phyloP scores from a whole-genome alignment of 2,797 vertebrate species.

The Miopithecus talapoin region DNA sequence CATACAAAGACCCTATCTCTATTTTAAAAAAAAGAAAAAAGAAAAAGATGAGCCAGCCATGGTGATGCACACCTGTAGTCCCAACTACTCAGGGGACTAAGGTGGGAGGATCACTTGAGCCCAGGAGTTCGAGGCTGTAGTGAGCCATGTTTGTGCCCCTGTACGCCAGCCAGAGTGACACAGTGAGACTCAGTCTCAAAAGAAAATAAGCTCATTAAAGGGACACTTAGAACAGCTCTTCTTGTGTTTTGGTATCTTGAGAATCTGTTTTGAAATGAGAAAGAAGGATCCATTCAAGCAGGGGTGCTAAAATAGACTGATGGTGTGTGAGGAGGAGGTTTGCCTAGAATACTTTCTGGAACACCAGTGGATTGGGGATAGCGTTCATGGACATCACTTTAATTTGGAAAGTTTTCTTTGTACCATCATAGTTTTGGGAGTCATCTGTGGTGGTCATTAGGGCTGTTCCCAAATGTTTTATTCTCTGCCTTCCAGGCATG shows the following conservation, averaged over 20 bases:
- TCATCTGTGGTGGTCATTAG: neutral
- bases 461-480: neutral
- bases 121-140: neutral
- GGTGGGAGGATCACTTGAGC: neutral
- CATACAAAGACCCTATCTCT: neutral
- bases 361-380: neutral
- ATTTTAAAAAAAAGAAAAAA: neutral
- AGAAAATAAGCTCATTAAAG: neutral
- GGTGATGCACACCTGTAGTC: neutral
- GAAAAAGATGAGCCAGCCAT: neutral
- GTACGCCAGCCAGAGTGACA: neutral
- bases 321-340: too few species aligned
- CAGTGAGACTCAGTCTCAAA: neutral
- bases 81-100: neutral
- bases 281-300: neutral
- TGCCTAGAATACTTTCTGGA: neutral
- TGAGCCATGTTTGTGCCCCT: neutral
- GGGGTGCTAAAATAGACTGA: neutral
- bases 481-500: neutral
- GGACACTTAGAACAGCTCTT: neutral
- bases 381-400: rapidly evolving
- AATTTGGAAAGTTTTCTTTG: neutral
- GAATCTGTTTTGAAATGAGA: neutral
- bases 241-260: neutral
- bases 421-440: neutral